Evolutionary conservation across 2,113 vertebrate species (phyloP), one percentile per base, ranked within the genome.

Genomic region (Pipa parva): DNA sequence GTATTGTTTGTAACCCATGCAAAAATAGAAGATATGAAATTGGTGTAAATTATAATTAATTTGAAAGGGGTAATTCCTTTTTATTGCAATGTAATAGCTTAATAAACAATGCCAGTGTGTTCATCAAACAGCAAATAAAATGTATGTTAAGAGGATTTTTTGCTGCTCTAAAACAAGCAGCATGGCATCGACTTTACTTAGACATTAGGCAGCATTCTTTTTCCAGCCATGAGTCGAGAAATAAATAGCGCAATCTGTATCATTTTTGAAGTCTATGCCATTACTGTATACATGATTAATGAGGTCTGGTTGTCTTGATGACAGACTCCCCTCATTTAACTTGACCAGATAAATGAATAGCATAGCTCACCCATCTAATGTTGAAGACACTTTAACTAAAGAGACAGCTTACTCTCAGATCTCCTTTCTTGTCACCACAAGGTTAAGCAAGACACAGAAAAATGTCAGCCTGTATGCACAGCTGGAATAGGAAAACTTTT

Each of bases 391-490:
- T 52, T 7, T 12, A 59, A 9, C 15, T 48, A 42, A 54, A 65
- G 45, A 0, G 3, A 63, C 54, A 1, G 0, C 66, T 67, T 33
- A 71, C 59, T 59, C 68, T 5, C 49, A 45, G 15, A 22, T 63
- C 42, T 57, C 25, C 62, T 64, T 17, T 63, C 37, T 26, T 42
- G 24, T 50, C 2, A 0, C 10, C 52, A 46, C 36, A 58, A 37
- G 62, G 71, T 72, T 22, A 64, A 28, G 59, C 42, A 27, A 29
- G 33, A n/a, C 7, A 26, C 36, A 45, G 49, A 37, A 58, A 63
- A 48, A 65, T 33, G 63, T 42, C 39, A 39, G 36, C 3, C 5
- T 39, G 12, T 39, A 39, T 13, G n/a, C 13, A n/a, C 39, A 1
- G 15, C 11, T 42, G 39, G 17, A 42, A 42, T 42, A 15, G 15